These are phyloP conservation scores for Hepsetus odoe DNA, from an alignment of 2,113 vertebrate genomes.

Conservation along the genomic window DNA sequence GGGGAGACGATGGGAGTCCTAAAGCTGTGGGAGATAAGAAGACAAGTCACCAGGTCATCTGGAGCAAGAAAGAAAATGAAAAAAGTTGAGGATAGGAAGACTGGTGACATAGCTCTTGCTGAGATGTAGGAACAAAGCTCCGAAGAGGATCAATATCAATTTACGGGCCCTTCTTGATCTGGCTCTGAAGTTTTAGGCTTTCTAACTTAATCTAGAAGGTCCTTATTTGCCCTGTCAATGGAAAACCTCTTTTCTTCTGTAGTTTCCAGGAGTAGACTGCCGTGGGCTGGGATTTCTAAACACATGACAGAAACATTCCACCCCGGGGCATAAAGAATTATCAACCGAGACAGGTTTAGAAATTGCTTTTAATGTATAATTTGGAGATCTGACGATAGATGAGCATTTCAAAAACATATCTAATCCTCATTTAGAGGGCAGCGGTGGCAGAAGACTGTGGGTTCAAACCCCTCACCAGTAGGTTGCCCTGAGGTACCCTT, in stretches of 20 bases:
- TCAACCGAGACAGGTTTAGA: too few relatives aligned
- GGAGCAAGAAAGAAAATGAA: not conserved
- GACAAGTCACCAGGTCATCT: not conserved
- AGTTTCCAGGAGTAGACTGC: not conserved
- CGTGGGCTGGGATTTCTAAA: not conserved
- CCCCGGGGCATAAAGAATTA: too few relatives aligned
- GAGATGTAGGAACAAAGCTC: slow-evolving; percentile 6
- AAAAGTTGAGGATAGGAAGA: not conserved
- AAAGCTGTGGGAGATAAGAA: slow-evolving; percentile 8
- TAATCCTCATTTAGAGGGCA: too few relatives aligned
- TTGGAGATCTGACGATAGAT: too few relatives aligned
- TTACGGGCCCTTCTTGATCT: slow-evolving; percentile 24
- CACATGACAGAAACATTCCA: not conserved
- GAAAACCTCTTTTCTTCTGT: slow-evolving; percentile 3
- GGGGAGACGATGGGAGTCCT: not conserved
- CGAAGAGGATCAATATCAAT: slow-evolving; percentile 43
- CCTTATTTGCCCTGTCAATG: slow-evolving; percentile 1
- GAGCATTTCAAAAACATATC: too few relatives aligned
- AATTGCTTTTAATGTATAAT: too few relatives aligned
- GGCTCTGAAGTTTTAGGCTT: slow-evolving; percentile 5
- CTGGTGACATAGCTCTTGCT: slow-evolving; percentile 9
- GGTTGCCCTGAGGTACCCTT: too few relatives aligned
- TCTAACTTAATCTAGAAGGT: slow-evolving; percentile 26
- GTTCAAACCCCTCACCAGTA: too few relatives aligned
- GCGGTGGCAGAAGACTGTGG: too few relatives aligned